Evolutionary conservation across 1,140 invertebrate genomes (phyloP), one percentile per base, ranked within the genome.

Genomic region (Macrotrachela quadricornifera): DNA sequence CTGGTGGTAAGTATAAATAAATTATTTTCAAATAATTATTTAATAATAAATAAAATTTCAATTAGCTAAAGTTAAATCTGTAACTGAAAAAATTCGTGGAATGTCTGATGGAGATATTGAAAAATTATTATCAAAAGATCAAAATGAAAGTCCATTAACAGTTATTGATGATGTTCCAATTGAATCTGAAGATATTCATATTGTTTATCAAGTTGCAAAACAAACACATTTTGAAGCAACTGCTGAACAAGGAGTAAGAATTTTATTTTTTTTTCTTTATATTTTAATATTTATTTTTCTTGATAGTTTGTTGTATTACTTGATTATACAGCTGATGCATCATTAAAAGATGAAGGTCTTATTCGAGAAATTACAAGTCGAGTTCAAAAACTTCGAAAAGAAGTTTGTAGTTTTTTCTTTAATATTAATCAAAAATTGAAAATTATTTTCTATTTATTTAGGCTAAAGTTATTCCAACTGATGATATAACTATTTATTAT

Each of bases 301-400:
- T 30, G 2, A 4, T 42, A 44, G 43, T 54, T 66, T 46, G 51
- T 75, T 9, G 65, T 74, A n/a, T 54, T 75, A 18, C 52, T 78
- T 36, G 73, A 78, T 60, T 67, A 73, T 12, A 67, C 64, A 17
- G 74, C 83, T 1, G 85, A 91, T 69, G 79, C 85, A 60, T 77
- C 78, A 3, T 82, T 95, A 80, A 70, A 84, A 53, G 80, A 91
- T 64, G 90, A 96, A 75, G 69, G 69, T 17, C 57, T 70, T n/a
- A 67, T 68, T 14, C 58, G 92, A 54, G 92, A 97, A 72, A 79
- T 97, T 10, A 86, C 94, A 30, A 97, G 96, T 66, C 77, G 91
- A 44, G 77, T 99, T 41, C 94, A 99, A 64, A 94, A 92, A 70
- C 71, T 97, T 0, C 74, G 92, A n/a, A 97, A 97, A 68, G 88